Conservation (phyloP, 2,797 vertebrate species). For the Crenichthys baileyi region DNA sequence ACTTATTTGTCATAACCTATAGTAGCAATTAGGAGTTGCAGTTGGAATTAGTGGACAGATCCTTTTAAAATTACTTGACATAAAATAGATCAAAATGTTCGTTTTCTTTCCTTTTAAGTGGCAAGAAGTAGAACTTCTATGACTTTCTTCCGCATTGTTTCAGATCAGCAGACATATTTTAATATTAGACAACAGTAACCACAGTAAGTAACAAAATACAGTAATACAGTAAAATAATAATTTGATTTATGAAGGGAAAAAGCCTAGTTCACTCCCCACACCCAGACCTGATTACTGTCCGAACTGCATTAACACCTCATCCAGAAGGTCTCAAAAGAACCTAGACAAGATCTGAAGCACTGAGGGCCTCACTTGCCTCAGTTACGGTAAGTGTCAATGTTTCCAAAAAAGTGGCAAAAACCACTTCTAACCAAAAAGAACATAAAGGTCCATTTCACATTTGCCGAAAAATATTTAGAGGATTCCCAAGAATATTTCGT, state of each 20-base stretch:
- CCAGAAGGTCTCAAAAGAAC: neutral
- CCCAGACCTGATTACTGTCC: no score
- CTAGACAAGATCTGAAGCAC: neutral
- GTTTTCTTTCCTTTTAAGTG: neutral
- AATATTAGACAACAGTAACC: neutral
- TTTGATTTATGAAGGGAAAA: neutral
- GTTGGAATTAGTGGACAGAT: neutral
- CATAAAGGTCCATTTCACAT: neutral
- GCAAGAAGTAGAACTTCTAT: neutral
- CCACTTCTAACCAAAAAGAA: neutral
- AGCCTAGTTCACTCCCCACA: no score
- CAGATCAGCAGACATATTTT: neutral
- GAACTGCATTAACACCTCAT: neutral
- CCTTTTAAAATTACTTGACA: neutral
- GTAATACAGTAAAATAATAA: neutral
- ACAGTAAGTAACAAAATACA: neutral
- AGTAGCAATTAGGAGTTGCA: neutral
- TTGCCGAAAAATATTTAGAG: neutral
- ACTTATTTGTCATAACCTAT: neutral
- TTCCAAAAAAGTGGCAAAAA: neutral
- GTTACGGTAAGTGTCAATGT: no score
- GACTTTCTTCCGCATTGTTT: neutral
- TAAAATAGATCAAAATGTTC: slow-evolving; percentile 1
- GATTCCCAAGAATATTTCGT: neutral
- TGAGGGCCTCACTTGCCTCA: neutral